Evolutionary conservation across 2,113 vertebrate species (phyloP).

Genomic region (Epinephelus fuscoguttatus): DNA sequence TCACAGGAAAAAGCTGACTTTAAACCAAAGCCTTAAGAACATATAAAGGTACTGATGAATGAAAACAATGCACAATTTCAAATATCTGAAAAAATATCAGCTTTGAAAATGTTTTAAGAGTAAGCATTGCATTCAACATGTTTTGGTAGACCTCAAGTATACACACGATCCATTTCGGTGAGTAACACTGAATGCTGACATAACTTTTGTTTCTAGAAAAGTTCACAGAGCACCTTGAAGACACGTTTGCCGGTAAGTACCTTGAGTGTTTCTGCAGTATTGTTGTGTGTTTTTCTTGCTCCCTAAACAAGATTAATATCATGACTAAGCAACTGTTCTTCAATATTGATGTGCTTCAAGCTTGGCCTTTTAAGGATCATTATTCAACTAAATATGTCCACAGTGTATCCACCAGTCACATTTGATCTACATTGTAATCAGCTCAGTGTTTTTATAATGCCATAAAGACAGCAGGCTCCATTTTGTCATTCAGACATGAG

Average conservation of each 20-base stretch:
- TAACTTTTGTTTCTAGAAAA: background rate
- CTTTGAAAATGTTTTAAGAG: background rate
- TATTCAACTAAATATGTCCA: constrained; percentile 26
- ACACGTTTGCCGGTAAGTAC: background rate
- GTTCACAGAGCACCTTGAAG: background rate
- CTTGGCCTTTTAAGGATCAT: constrained; percentile 34
- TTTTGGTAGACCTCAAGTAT: too few relatives aligned
- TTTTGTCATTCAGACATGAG: constrained; percentile 29
- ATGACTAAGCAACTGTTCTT: background rate
- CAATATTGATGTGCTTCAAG: constrained; percentile 29
- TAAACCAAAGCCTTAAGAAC: too few relatives aligned
- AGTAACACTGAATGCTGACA: too few relatives aligned
- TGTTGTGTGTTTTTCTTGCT: constrained; percentile 3
- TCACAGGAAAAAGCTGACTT: background rate
- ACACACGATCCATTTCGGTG: too few relatives aligned
- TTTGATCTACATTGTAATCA: constrained; percentile 35
- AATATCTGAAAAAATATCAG: background rate
- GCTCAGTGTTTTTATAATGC: constrained; percentile 15
- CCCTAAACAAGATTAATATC: constrained; percentile 10
- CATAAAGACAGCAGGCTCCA: constrained; percentile 15
- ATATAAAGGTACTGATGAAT: background rate
- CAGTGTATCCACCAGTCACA: constrained; percentile 15
- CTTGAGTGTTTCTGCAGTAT: background rate
- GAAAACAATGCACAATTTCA: background rate
- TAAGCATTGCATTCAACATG: background rate